Evolutionary conservation across 1,140 invertebrate genomes (phyloP), one percentile per base, ranked within the genome.

Genomic region (Zaprionus ornatus): DNA sequence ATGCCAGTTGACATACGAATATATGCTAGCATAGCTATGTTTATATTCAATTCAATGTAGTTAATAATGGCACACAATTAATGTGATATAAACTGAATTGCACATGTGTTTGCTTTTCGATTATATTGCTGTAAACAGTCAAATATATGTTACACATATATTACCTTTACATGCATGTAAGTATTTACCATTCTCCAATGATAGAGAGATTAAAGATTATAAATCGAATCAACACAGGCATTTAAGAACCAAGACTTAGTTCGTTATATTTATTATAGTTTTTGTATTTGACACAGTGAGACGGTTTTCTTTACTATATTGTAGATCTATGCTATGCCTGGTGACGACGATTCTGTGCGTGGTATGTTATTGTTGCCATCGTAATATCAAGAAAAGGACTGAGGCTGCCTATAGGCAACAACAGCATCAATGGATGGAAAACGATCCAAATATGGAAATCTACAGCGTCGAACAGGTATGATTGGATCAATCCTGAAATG

Each of bases 281-380:
- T 27, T 27, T 56, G 37, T 40, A 15, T 15, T 15, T 40, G 13
- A 5, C 13, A 15, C 13, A n/a, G 3, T 40, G 29, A 15, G 29
- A 13, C 9, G 45, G 13, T 35, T 52, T 19, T 15, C 13, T 71
- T 45, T 45, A 37, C 40, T 50, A 52, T 17, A 64, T 74, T 94
- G 74, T 92, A 95, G 95, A 80, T 94, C 94, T 32, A 95, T 95
- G 94, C 92, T 95, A 67, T 94, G 94, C 82, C 94, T 94, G 54
- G 93, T 95, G 69, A 94, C 95, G 35, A 93, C 95, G 68, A 93
- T 95, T 55, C 93, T 95, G 75, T 93, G 95, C 80, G 92, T 95
- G 19, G 93, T 95, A 72, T 95, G 95, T 80, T 95, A 95, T 90
- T 95, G 95, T 92, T 95, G 95, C 77, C 94, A 95, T 92, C 94